phyloP scores from a whole-genome alignment of 2,797 vertebrate species.

The Pempheris klunzingeri region DNA sequence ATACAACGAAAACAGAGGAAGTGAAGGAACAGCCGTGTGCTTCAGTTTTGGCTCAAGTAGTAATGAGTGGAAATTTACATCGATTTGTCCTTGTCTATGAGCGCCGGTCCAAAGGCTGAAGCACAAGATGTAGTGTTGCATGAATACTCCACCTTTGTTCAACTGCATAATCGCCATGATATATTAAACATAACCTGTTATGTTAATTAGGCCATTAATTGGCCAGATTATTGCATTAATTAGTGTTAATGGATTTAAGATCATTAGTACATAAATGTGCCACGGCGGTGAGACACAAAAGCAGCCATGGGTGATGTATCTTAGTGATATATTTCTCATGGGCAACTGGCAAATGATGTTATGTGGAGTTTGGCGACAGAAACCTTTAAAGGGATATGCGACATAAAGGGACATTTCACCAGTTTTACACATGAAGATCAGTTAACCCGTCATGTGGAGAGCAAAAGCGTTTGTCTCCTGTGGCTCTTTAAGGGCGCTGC shows the following conservation, averaged over 20 bases:
- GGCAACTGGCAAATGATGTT: background rate
- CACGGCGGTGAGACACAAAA: slow-evolving; percentile 10
- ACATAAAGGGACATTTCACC: slow-evolving; percentile 5
- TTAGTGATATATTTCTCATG: background rate
- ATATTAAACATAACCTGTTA: slow-evolving; percentile 43
- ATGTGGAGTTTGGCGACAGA: background rate
- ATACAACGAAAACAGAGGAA: slow-evolving; percentile 27
- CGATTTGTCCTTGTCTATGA: slow-evolving; percentile 30
- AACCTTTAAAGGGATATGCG: background rate
- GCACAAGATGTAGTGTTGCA: slow-evolving; percentile 21
- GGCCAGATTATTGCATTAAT: slow-evolving; percentile 61
- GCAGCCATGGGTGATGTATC: slow-evolving; percentile 12
- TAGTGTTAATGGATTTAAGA: slow-evolving; percentile 61
- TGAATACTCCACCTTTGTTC: slow-evolving; percentile 56
- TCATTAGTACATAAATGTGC: slow-evolving; percentile 43
- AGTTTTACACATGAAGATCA: background rate
- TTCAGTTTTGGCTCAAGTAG: slow-evolving; percentile 41
- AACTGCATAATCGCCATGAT: slow-evolving; percentile 50
- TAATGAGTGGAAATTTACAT: slow-evolving; percentile 49
- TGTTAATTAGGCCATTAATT: slow-evolving; percentile 65
- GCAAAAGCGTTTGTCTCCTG: background rate
- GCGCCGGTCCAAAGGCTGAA: slow-evolving; percentile 20
- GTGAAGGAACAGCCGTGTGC: slow-evolving; percentile 26
- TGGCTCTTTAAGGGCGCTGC: background rate
- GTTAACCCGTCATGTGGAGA: background rate